Evolutionary conservation across 2,888 invertebrate species (phyloP).

Genomic region (Coelinius sp.): DNA sequence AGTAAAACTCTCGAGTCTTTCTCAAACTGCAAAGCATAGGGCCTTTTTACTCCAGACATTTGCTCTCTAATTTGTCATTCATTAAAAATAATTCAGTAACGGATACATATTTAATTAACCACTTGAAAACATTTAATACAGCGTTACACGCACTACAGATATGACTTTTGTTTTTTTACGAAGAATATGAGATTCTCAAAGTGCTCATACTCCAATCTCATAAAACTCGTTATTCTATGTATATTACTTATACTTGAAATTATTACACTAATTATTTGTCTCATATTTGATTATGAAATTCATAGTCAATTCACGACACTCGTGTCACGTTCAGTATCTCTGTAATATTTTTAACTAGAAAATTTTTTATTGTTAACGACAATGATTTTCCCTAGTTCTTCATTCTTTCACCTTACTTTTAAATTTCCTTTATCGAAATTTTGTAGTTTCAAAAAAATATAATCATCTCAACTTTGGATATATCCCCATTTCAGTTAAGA

Average conservation of each 20-base stretch:
- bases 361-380: neutral
- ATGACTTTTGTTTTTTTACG: slow-evolving; percentile 40
- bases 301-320: slow-evolving; percentile 34
- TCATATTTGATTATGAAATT: slow-evolving; percentile 63
- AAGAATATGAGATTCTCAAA: slow-evolving; percentile 40
- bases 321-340: slow-evolving; percentile 4
- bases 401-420: neutral
- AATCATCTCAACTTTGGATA: slow-evolving; percentile 30
- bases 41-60: neutral
- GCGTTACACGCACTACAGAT: slow-evolving; percentile 41
- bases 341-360: neutral
- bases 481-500: slow-evolving; percentile 14
- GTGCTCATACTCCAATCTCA: neutral
- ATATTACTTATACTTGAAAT: slow-evolving; percentile 48
- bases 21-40: slow-evolving; percentile 16
- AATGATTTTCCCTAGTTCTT: neutral
- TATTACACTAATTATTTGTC: slow-evolving; percentile 69
- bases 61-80: neutral
- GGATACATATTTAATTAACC: slow-evolving; percentile 24
- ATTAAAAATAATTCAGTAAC: slow-evolving; percentile 4
- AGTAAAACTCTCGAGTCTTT: neutral
- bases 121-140: slow-evolving; percentile 37
- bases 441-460: slow-evolving; percentile 35
- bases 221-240: slow-evolving; percentile 36
- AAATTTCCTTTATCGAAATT: slow-evolving; percentile 19